phyloP scores from a whole-genome alignment of 1,140 invertebrate genomes.

The Cotesia glomerata region DNA sequence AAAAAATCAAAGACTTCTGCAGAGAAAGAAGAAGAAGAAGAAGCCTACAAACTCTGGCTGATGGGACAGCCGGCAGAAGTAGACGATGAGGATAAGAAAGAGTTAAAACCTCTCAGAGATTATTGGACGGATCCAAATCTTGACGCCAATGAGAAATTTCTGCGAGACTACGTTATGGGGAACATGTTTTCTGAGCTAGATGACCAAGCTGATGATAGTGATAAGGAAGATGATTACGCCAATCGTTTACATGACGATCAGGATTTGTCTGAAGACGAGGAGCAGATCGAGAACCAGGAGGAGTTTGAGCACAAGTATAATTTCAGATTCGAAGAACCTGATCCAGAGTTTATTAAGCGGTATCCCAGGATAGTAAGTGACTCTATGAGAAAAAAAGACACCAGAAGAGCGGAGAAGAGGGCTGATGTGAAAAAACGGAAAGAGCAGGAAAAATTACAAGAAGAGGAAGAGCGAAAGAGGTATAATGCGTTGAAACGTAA shows the following conservation, averaged over 20 bases:
- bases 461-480: constrained; percentile 85
- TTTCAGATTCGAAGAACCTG: constrained; percentile 96
- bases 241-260: constrained; percentile 74
- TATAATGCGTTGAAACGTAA: constrained; percentile 86
- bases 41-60: constrained; percentile 81
- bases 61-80: constrained; percentile 76
- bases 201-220: constrained; percentile 66
- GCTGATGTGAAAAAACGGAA: constrained; percentile 80
- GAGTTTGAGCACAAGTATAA: constrained; percentile 96
- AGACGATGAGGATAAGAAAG: constrained; percentile 69
- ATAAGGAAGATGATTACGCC: constrained; percentile 72
- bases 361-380: constrained; percentile 89
- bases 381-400: constrained; percentile 82
- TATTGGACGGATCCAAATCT: constrained; percentile 86
- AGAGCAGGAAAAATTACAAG: constrained; percentile 79
- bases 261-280: constrained; percentile 82
- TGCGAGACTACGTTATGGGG: constrained; percentile 92
- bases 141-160: constrained; percentile 83
- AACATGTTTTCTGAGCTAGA: constrained; percentile 75
- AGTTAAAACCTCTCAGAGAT: constrained; percentile 78
- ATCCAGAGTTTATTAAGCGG: constrained; percentile 85
- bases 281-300: constrained; percentile 79
- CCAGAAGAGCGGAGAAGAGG: constrained; percentile 78
- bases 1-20: constrained; percentile 69
- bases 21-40: constrained; percentile 68